Evolutionary conservation across 2,888 invertebrate species (phyloP).

Genomic region (Pedicia rivosa): DNA sequence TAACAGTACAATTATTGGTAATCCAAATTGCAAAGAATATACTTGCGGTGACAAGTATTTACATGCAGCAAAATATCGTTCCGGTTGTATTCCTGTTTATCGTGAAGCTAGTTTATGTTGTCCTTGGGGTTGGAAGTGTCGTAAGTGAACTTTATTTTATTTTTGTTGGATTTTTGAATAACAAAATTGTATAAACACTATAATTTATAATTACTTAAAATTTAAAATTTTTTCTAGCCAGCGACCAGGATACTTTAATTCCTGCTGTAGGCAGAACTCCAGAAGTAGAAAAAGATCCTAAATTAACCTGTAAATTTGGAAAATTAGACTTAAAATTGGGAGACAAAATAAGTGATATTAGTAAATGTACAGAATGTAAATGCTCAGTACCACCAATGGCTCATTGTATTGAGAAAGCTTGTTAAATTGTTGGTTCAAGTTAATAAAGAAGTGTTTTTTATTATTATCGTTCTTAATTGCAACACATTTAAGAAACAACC

Average conservation of each 20-base stretch:
- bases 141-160: conserved; percentile 35
- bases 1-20: too few relatives aligned
- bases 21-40: too few relatives aligned
- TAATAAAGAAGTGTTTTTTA: too few relatives aligned
- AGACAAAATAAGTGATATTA: conserved; percentile 29
- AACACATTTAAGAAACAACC: too few relatives aligned
- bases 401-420: conserved; percentile 20
- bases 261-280: not conserved
- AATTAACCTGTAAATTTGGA: conserved; percentile 28
- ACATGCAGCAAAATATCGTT: too few relatives aligned
- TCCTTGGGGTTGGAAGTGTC: conserved; percentile 35
- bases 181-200: too few relatives aligned
- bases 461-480: too few relatives aligned
- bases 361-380: conserved; percentile 30
- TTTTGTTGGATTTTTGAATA: too few relatives aligned
- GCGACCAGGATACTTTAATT: not conserved
- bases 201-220: too few relatives aligned
- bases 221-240: too few relatives aligned
- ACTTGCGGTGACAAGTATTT: too few relatives aligned
- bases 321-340: conserved; percentile 31
- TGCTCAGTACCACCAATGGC: conserved; percentile 34
- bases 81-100: conserved; percentile 36
- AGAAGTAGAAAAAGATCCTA: conserved; percentile 4
- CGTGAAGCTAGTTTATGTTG: conserved; percentile 28
- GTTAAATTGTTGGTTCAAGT: too few relatives aligned